Percentiles rank a stretch among this genome's conserved stretches.
Evolutionary conservation across 1,140 invertebrate genomes (phyloP).

Genomic region (Cotesia vestalis): DNA sequence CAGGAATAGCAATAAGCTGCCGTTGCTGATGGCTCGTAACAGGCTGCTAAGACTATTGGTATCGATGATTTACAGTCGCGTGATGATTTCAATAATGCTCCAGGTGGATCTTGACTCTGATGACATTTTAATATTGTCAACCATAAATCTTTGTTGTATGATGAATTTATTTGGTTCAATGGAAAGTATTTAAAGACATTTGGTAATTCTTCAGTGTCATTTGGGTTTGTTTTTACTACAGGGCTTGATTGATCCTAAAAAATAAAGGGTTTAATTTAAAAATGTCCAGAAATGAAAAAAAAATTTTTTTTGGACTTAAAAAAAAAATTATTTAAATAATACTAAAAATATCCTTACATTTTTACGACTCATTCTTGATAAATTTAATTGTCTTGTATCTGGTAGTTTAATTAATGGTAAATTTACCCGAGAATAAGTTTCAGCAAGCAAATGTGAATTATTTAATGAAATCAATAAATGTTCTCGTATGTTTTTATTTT

Average conservation of each 20-base stretch:
- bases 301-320: background rate
- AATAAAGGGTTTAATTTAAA: background rate
- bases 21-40: constrained; percentile 75
- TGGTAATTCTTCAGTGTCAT: constrained; percentile 9
- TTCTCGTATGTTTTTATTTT: constrained; percentile 50
- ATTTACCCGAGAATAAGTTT: constrained; percentile 17
- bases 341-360: background rate
- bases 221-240: background rate
- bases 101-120: constrained; percentile 73
- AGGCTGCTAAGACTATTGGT: constrained; percentile 72
- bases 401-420: constrained; percentile 29
- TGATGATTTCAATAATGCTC: constrained; percentile 69
- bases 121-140: constrained; percentile 72
- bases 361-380: background rate
- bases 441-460: constrained; percentile 43
- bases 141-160: constrained; percentile 66
- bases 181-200: constrained; percentile 4
- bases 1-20: constrained; percentile 72
- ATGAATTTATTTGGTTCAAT: constrained; percentile 5
- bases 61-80: constrained; percentile 68
- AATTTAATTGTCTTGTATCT: constrained; percentile 27
- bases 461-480: constrained; percentile 53
- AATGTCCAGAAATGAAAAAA: background rate
- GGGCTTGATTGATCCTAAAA: background rate
- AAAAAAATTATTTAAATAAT: too few relatives aligned